Base-by-base conservation (phyloP, 2,113 vertebrate genomes). In the Prinia subflava region DNA sequence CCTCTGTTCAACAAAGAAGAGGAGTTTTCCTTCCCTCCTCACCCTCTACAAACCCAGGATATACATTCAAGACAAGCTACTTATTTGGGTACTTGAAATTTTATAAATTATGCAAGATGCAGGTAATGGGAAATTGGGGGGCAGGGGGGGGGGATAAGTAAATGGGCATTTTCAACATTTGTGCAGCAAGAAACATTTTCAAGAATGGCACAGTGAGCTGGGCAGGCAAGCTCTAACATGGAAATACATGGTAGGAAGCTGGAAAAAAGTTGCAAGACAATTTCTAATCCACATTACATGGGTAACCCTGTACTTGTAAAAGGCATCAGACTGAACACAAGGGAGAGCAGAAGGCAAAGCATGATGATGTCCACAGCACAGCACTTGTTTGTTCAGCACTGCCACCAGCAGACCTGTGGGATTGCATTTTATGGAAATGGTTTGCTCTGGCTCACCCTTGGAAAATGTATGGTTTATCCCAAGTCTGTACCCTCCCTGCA, bases 241-340 rank as follows among this genome's bases (percentile, higher is more conserved):
- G 20, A 21, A 85, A 49, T 1, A 8, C 24, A 24, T 0, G 1
- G 24, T 9, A 91, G 14, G 82, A 75, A 82, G 18, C 0, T 20
- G 7, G 50, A 64, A 82, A 70, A 83, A 57, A 41, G 41, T 14
- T 73, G 10, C 3, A 12, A 19, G 42, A 50, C 10, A 57, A 22
- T 41, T 90, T 50, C 63, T 47, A 68, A 52, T 3, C 8, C 39
- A 21, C 3, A 13, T 39, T 84, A 76, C 33, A 28, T 25, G 30
- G 21, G 25, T 42, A 78, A 53, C 19, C 28, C 23, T 28, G 14
- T 23, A 74, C 20, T 39, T 63, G 33, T 30, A 50, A 23, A 53
- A 89, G 42, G 33, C 13, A 28, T 44, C 71, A 55, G 3, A 75
- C 13, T 2, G 30, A 88, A 28, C 17, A 55, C 31, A 71, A 71